These are phyloP conservation scores for Blera fallax DNA, from an alignment of 2,888 invertebrate genomes.

Conservation along the genomic window DNA sequence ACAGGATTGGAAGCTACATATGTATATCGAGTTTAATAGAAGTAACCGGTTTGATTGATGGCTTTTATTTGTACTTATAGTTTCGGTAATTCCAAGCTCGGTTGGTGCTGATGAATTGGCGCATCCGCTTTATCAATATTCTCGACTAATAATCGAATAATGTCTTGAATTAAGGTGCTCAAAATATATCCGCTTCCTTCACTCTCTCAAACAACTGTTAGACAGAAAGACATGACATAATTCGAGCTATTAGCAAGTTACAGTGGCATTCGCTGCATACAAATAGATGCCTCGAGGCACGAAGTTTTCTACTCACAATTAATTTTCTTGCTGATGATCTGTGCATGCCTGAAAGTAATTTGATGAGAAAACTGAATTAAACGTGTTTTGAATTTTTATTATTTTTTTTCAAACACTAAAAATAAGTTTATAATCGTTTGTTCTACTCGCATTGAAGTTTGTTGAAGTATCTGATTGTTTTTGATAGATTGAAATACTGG, in stretches of 20 bases:
- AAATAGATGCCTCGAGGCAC: background rate
- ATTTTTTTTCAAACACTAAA: no score
- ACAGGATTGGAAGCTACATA: background rate
- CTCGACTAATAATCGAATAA: background rate
- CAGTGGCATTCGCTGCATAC: background rate
- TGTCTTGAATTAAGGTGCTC: background rate
- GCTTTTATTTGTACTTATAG: background rate
- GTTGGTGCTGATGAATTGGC: background rate
- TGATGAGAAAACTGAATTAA: no score
- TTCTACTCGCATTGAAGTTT: no score
- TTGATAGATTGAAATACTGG: no score
- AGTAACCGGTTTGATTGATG: background rate
- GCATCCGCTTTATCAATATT: no score
- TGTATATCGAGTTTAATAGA: background rate
- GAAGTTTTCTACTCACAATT: background rate
- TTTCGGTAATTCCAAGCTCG: background rate
- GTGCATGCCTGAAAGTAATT: no score
- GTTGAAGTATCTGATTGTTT: no score
- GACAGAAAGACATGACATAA: background rate
- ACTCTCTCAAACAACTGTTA: background rate
- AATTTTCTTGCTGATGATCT: background rate
- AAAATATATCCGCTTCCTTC: background rate
- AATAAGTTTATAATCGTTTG: no score
- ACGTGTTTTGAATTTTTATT: no score
- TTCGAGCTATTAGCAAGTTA: background rate